Evolutionary conservation across 2,888 invertebrate species (phyloP), one percentile per base, ranked within the genome.

Genomic region (Drosophila melanocephala): DNA sequence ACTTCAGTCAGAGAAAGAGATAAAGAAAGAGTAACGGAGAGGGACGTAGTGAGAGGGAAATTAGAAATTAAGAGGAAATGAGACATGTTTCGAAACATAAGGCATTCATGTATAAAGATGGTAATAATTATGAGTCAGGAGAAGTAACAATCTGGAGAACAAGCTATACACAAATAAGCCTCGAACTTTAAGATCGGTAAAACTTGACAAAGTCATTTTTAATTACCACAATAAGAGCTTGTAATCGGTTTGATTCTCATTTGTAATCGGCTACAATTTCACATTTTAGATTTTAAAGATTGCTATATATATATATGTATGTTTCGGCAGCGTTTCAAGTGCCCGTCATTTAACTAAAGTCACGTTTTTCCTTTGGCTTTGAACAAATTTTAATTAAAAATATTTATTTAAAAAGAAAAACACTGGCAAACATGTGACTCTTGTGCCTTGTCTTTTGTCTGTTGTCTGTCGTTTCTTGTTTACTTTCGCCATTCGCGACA

Each of bases 341-440:
- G 56, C 28, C 39, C 32, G 50, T 60, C 63, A 67, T 82, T 74
- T 44, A 52, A 55, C 47, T 42, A 51, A 70, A 70, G 72, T 69
- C 80, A 79, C 77, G 80, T 79, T 79, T 78, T 72, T 53, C 35
- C 47, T 58, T 30, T 69, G 63, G 59, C 52, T 82, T 71, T 70
- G 65, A 35, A 53, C 51, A 79, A 74, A 81, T 84, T 87, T 87
- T 87, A 87, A 87, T 87, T 87, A 87, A 87, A 87, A 90, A 83
- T 84, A 87, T 79, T 84, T 84, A 68, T 79, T 70, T 71, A 74
- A 68, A 78, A 81, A 60, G 52, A 72, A 83, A 73, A 69, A 72
- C 65, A 56, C 63, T 56, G 39, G 28, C n/a, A 51, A 81, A 64
- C 79, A 82, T 79, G 79, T 82, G 79, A 73, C 79, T 80, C 58